phyloP scores from a whole-genome alignment of 2,113 vertebrate species.

The Nycticorax nycticorax region DNA sequence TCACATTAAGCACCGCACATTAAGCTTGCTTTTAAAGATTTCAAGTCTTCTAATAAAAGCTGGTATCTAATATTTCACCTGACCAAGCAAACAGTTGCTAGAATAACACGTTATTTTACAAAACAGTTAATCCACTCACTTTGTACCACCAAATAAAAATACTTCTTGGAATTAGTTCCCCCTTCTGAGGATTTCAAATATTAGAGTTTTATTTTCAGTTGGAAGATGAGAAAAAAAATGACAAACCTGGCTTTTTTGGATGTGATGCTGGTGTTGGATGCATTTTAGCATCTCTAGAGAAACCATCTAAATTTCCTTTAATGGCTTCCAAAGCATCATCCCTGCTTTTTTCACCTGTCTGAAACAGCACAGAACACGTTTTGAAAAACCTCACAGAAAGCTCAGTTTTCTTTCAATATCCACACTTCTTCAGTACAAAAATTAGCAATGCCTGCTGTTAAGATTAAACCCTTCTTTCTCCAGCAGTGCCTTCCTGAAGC shows the following conservation, averaged over 20 bases:
- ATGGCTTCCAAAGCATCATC: conserved; percentile 98
- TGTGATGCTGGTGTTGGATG: conserved; percentile 91
- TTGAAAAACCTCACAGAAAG: not conserved
- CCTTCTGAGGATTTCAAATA: not conserved
- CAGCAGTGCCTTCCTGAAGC: not conserved
- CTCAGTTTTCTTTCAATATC: not conserved
- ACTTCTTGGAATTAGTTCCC: not conserved
- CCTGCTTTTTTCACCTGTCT: conserved; percentile 94
- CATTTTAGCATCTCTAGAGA: conserved; percentile 98
- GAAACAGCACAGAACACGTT: conserved; percentile 48
- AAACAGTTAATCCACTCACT: not conserved
- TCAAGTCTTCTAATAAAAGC: not conserved
- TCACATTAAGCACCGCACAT: not conserved
- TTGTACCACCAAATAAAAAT: not conserved
- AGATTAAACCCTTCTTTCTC: not conserved
- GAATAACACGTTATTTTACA: not conserved
- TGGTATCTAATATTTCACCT: not conserved
- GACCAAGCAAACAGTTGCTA: not conserved
- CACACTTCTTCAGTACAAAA: not conserved
- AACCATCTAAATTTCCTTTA: conserved; percentile 97
- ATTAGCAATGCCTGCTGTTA: not conserved
- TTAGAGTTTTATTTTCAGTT: not conserved
- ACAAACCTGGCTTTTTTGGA: conserved; percentile 91
- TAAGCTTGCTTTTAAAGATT: not conserved
- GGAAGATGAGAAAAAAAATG: conserved; percentile 18